Evolutionary conservation across 2,113 vertebrate species (phyloP).

Genomic region (Gavialis gangeticus): DNA sequence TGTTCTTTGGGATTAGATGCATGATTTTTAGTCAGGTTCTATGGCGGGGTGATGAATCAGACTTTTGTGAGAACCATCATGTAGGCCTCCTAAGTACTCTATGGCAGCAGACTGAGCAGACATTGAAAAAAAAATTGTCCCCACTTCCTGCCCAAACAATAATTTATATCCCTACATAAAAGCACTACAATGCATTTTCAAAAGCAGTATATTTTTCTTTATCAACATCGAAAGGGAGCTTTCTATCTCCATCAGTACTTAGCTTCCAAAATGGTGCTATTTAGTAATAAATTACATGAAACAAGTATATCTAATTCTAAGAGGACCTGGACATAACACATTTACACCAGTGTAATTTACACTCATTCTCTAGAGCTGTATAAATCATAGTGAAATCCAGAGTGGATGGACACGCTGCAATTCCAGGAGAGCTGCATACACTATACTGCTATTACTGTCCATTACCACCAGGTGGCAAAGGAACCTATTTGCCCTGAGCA

Average conservation of each 20-base stretch:
- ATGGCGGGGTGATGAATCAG: not conserved
- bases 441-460: too few species aligned
- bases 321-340: not conserved
- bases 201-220: not conserved
- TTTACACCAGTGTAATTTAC: too few species aligned
- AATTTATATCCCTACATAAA: not conserved
- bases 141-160: rapidly evolving
- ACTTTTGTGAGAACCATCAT: not conserved
- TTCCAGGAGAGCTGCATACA: too few species aligned
- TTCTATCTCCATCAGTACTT: not conserved
- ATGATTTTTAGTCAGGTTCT: not conserved
- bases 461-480: too few species aligned
- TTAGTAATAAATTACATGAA: not conserved
- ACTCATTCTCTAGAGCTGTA: too few species aligned
- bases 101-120: not conserved
- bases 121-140: not conserved
- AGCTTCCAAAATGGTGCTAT: not conserved
- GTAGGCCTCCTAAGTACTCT: not conserved
- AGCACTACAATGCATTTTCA: not conserved
- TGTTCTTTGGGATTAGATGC: not conserved
- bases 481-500: too few species aligned
- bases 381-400: too few species aligned
- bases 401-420: too few species aligned
- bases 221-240: not conserved
- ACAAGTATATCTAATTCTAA: not conserved